Conservation (phyloP, 2,888 invertebrate genomes). For the Pyrrhosoma nymphula region DNA sequence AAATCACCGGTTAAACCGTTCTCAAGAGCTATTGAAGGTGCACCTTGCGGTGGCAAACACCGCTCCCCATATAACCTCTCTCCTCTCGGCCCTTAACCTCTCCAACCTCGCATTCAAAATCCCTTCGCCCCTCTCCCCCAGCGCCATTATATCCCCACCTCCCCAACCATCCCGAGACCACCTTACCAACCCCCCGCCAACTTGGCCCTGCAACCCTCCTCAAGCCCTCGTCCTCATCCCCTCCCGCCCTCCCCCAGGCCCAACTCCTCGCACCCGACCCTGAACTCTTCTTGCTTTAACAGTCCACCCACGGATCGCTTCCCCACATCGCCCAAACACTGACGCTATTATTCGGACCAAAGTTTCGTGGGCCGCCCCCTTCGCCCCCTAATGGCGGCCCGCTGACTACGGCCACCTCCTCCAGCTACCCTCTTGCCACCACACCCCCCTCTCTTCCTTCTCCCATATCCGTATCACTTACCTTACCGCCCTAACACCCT, state of each 20-base stretch:
- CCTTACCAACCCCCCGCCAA: not conserved
- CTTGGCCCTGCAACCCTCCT: not conserved
- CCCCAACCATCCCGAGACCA: not conserved
- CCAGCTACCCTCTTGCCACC: not conserved
- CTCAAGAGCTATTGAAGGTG: not conserved
- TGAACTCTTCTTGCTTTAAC: too few relatives aligned
- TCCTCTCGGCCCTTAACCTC: not conserved
- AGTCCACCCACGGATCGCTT: too few relatives aligned
- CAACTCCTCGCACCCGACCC: not conserved
- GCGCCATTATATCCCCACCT: not conserved
- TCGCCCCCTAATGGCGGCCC: not conserved
- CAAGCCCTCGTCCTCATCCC: not conserved
- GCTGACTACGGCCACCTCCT: not conserved
- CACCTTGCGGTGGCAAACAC: not conserved
- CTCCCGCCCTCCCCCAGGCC: not conserved
- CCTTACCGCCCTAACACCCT: too few relatives aligned
- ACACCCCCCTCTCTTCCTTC: not conserved
- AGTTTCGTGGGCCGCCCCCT: not conserved
- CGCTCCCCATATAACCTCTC: not conserved
- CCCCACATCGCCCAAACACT: not conserved
- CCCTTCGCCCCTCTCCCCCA: not conserved
- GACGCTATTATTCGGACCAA: not conserved
- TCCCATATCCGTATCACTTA: too few relatives aligned
- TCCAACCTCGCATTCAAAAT: not conserved
- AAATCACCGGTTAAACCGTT: not conserved